phyloP scores from a whole-genome alignment of 2,797 vertebrate species.

The Ctenosaura bakeri region DNA sequence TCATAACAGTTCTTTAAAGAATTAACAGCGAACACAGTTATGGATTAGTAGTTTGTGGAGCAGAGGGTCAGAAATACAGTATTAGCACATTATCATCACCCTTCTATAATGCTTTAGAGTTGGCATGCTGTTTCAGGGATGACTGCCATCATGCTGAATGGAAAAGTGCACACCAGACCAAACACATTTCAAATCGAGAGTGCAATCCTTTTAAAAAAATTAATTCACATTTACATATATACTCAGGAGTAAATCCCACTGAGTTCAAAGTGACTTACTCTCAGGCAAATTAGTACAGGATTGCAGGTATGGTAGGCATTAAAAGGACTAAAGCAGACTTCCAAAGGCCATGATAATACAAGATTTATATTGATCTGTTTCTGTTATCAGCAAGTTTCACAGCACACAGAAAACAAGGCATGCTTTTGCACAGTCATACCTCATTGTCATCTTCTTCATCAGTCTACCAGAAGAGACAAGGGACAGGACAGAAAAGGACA shows the following conservation, averaged over 20 bases:
- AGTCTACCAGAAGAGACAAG: constrained; percentile 84
- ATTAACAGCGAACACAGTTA: background rate
- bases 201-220: background rate
- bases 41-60: background rate
- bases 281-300: background rate
- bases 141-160: constrained; percentile 8
- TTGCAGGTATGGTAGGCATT: background rate
- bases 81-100: background rate
- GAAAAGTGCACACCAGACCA: background rate
- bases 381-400: constrained; percentile 67
- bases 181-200: background rate
- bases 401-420: constrained; percentile 62
- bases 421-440: constrained; percentile 83
- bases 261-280: background rate
- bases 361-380: constrained; percentile 12
- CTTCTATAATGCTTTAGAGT: background rate
- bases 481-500: constrained; percentile 76
- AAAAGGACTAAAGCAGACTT: constrained; percentile 34
- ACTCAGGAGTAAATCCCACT: background rate
- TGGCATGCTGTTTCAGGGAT: constrained; percentile 13
- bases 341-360: constrained; percentile 10
- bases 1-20: background rate
- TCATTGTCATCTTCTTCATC: constrained; percentile 93
- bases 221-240: background rate
- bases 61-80: background rate